Conservation (phyloP, 2,113 vertebrate species). For the Campylomormyrus numenius region DNA sequence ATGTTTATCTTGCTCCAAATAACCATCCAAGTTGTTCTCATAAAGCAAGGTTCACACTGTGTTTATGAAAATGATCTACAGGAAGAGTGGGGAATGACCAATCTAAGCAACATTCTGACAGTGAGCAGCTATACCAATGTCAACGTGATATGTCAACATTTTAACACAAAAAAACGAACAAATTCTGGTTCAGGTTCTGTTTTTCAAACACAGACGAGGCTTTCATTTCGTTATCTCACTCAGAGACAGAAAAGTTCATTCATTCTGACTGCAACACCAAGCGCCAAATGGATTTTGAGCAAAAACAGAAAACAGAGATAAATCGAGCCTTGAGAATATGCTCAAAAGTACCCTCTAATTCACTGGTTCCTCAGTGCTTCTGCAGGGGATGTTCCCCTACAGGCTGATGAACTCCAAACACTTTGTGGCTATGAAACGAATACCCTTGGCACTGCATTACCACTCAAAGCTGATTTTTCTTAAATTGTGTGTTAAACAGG, state of each 20-base stretch:
- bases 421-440: background rate
- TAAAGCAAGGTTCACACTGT: background rate
- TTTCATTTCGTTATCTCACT: background rate
- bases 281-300: conserved; percentile 12
- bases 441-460: background rate
- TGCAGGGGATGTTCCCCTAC: conserved; percentile 13
- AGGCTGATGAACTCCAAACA: background rate
- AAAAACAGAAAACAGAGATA: no score
- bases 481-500: background rate
- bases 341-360: conserved; percentile 27
- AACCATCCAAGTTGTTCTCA: background rate
- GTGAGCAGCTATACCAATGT: background rate
- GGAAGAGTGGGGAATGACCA: background rate
- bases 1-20: background rate
- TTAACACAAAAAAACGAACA: background rate
- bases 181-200: background rate
- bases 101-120: background rate
- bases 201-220: background rate
- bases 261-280: conserved; percentile 24
- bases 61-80: background rate
- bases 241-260: conserved; percentile 28
- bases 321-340: conserved; percentile 28
- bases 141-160: background rate
- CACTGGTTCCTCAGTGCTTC: conserved; percentile 23
- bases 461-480: background rate